Base-by-base conservation (phyloP, 2,113 vertebrate genomes). In the Noturus placidus region DNA sequence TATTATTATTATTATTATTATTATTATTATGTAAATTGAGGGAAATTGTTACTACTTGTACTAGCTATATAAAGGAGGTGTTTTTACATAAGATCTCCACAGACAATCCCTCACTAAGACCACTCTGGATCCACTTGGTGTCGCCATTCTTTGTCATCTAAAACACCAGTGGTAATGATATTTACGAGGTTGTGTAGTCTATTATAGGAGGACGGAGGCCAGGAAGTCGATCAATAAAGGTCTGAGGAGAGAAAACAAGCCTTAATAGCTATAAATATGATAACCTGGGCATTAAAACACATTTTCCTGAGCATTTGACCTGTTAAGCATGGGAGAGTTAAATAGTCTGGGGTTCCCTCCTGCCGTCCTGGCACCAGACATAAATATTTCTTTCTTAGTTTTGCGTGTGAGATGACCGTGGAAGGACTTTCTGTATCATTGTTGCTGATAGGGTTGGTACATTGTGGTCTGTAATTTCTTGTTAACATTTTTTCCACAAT, bases 121-220 rank as follows among this genome's bases (percentile, higher is more conserved):
- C 61, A 89, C 59, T 87, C 27, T 7, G 35, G 77, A 82, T 84
- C 67, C 72, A n/a, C 77, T 54, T 25, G 42, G 54, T 87, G 86
- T 85, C 52, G 77, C 86, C 85, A 33, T 65, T 87, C 77, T 82
- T 87, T 76, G 46, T 87, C 86, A 85, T 78, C 57, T 87, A 76
- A 76, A 85, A 74, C 89, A 50, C 86, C 67, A 82, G 2, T 15
- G 77, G 82, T 81, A 85, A 89, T 77, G 82, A 82, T 87, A 89
- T 77, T 82, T 89, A 87, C 50, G 54, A 54, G 82, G 59, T 74
- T 38, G 85, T 87, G 85, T 89, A 84, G 82, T 87, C 82, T 67
- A 87, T 89, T 87, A 89, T 57, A 82, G 83, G 52, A 89, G 77
- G 86, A 87, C 59, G 27, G 83, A 59, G 83, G 86, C 82, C 13